These are phyloP conservation scores for Enteromius fasciolatus DNA, from an alignment of 2,797 vertebrate species.

Conservation along the genomic window DNA sequence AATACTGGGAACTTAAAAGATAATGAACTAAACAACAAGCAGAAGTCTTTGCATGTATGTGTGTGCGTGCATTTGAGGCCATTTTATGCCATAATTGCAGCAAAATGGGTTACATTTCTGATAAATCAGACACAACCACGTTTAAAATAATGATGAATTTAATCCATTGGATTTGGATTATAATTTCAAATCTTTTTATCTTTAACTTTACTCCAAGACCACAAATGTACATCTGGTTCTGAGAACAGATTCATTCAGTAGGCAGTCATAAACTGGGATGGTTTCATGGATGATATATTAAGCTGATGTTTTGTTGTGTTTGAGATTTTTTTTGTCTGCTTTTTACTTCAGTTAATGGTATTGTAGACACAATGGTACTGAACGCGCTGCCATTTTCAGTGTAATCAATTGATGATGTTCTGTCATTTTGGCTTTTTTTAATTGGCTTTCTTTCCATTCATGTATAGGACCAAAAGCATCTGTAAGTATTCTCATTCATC, in stretches of 20 bases:
- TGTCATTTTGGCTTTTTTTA: not conserved
- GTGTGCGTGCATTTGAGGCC: not conserved
- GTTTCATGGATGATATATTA: slow-evolving; percentile 6
- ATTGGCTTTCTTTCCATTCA: not conserved
- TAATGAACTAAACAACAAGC: slow-evolving; percentile 4
- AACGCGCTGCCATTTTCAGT: not conserved
- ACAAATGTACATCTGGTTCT: not conserved
- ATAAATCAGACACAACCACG: not conserved
- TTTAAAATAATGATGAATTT: not conserved
- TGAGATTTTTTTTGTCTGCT: slow-evolving; percentile 42
- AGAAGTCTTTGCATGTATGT: not conserved
- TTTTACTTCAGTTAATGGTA: slow-evolving; percentile 50
- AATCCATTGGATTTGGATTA: not conserved
- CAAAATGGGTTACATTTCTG: not conserved
- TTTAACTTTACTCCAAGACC: not conserved
- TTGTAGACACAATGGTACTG: not conserved
- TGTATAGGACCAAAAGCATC: not conserved
- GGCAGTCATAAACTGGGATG: not conserved
- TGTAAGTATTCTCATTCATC: not conserved
- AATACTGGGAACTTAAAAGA: slow-evolving; percentile 4
- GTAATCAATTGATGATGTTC: not conserved
- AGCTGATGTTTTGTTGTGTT: not conserved
- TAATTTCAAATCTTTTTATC: not conserved
- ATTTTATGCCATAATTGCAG: not conserved
- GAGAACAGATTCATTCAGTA: not conserved